Evolutionary conservation across 2,113 vertebrate species (phyloP).

Genomic region (Engystomops pustulosus): DNA sequence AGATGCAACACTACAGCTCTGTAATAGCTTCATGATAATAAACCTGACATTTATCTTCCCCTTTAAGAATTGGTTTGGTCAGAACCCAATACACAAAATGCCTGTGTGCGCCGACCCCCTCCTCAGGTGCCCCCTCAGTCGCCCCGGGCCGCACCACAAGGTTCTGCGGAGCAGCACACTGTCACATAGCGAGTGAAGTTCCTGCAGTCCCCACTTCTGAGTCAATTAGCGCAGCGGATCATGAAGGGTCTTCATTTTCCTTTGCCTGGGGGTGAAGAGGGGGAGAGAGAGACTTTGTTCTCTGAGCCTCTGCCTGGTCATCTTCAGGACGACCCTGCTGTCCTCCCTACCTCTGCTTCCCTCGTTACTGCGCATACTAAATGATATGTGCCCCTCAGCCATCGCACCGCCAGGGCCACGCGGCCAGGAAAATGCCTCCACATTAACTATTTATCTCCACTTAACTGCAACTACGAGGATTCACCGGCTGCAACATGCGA

Average conservation of each 20-base stretch:
- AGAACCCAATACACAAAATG: not conserved
- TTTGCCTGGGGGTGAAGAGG: slow-evolving; percentile 44
- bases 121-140: not conserved
- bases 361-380: slow-evolving; percentile 47
- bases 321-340: slow-evolving; percentile 33
- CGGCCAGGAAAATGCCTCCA: not conserved
- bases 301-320: slow-evolving; percentile 36
- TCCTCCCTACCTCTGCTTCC: not conserved
- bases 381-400: slow-evolving; percentile 33
- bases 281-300: slow-evolving; percentile 19
- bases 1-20: not conserved
- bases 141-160: not conserved
- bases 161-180: not conserved
- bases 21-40: not conserved
- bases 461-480: not conserved
- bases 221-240: slow-evolving; percentile 17
- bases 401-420: not conserved
- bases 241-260: slow-evolving; percentile 12
- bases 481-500: not conserved
- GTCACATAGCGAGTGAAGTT: not conserved
- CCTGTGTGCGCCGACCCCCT: not conserved
- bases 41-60: not conserved
- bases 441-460: not conserved
- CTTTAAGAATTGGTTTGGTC: not conserved
- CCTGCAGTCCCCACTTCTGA: not conserved